Evolutionary conservation across 2,888 invertebrate genomes (phyloP), one percentile per base, ranked within the genome.

Genomic region (Incurvaria masculella): DNA sequence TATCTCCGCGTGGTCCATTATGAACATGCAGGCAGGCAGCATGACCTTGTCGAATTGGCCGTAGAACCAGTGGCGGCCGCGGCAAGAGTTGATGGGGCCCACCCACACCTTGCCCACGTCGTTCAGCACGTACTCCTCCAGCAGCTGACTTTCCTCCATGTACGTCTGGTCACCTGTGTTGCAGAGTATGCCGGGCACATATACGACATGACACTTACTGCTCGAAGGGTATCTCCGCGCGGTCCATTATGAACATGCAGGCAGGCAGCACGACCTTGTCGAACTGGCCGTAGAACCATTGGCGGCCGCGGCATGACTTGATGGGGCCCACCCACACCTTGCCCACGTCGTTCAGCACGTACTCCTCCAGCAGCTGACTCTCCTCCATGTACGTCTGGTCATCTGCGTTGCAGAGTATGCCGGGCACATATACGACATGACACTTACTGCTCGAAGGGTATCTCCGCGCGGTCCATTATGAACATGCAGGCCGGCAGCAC

Each of bases 101-200:
- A 90, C 84, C 88, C 90, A 94, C 38, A 94, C 86, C 65, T 92
- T 89, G 42, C 93, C 93, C n/a, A 87, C 84, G 61, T 93, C 92
- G 52, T 85, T 89, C 51, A 89, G 61, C 10, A 93, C 80, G 61
- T 91, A 92, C 61, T 93, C 93, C 49, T 89, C 85, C 2, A 91
- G 75, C 2, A 84, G 69, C 2, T 74, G 71, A 49, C 82, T 80
- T 46, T 89, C 86, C 44, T 86, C 85, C 86, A 93, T 83, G 65
- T 80, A 89, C 10, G 89, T 89, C 52, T 83, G 73, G 63, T 93
- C 93, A 61, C 86, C 91, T 91, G 60, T 2, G n/a, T n/a, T n/a
- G 57, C 59, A 49, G 39, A 41, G 54, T 55, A 55, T n/a, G n/a
- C n/a, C n/a, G n/a, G n/a, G n/a, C n/a, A n/a, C n/a, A n/a, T n/a